Base-by-base conservation (phyloP, 2,113 vertebrate genomes). In the Rissa tridactyla region DNA sequence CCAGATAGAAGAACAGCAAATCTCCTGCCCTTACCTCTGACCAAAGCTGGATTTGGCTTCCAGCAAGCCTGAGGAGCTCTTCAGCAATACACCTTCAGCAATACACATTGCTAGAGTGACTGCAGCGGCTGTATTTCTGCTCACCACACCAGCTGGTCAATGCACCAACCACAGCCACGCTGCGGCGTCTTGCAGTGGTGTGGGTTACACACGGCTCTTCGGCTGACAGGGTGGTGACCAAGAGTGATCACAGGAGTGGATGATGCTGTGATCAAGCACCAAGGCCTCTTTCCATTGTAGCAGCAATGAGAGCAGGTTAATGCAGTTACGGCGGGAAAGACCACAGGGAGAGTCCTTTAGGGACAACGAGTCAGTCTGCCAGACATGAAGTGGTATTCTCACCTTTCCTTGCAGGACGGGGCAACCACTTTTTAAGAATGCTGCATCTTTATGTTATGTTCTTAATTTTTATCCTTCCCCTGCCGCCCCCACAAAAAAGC, bases 131-230 rank as follows among this genome's bases (percentile, higher is more conserved):
- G 11, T 22, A 32, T 60, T 47, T 83, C 27, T 49, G 21, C 23
- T 58, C 0, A 0, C 11, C 9, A 11, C 16, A 36, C 2, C 18
- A 10, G 21, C 9, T 0, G 2, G 36, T 22, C 36, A 54, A 5
- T 0, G 1, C 8, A 40, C 14, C 25, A 29, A 11, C 3, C 6
- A 8, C 68, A 80, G 20, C 15, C 12, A 2, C 9, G 26, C 23
- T 57, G 34, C 3, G 3, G 51, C 17, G 17, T 38, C 54, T 30
- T 15, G 38, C 6, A 20, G 1, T 1, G 19, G 4, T 15, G 38
- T 13, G 51, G 21, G 25, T 76, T 11, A 51, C 22, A 32, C 7
- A 19, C 12, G 44, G 32, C 18, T 55, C 36, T 92, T 65, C 3
- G 5, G 15, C 60, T 55, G 54, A 3, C 1, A 11, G 7, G 4